Base-by-base conservation (phyloP, 2,797 vertebrate genomes). In the Dipus sagitta region DNA sequence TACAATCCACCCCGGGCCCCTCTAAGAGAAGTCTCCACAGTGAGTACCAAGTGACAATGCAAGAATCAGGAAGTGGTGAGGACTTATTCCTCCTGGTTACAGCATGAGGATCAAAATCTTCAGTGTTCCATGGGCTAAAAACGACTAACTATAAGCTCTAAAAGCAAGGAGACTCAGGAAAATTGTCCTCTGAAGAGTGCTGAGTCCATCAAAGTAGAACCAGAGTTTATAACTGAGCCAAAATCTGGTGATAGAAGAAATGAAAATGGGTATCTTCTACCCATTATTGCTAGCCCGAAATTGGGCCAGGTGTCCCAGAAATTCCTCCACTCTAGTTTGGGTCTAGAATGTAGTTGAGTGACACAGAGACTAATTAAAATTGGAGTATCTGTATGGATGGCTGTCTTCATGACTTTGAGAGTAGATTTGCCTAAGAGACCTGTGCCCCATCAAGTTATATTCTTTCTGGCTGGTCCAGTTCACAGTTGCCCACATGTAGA, bases 391-490 rank as follows among this genome's bases (percentile, higher is more conserved):
- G 62, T 79, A 13, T 6, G 21, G 52, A 54, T 3, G 32, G 23
- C 67, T 70, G 58, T 30, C n/a, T 47, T 86, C n/a, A 72, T 68
- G 6, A 9, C 20, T 71, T 52, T 32, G 6, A 21, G 30, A 78
- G 5, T 34, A 85, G 87, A 77, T 84, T 76, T 87, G 11, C 58
- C 17, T 72, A 62, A 64, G 62, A 92, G 34, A 54, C 3, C 62
- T 47, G 58, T 32, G 54, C 26, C 28, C n/a, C 65, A 6, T 58
- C 72, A 68, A 47, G 6, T 77, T 4, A 30, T n/a, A 92, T 72
- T 91, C 82, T 92, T 81, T 79, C 71, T 87, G 68, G 26, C 78
- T 93, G 28, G 54, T 86, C 42, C 71, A 71, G 60, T 71, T 95
- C 93, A 84, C 65, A 91, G 38, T 92, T 65, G 28, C 79, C 30